Percentiles rank a stretch among this genome's conserved stretches.
These are phyloP conservation scores for Chloropsis cyanopogon DNA, from an alignment of 2,113 vertebrate genomes.

Conservation along the genomic window DNA sequence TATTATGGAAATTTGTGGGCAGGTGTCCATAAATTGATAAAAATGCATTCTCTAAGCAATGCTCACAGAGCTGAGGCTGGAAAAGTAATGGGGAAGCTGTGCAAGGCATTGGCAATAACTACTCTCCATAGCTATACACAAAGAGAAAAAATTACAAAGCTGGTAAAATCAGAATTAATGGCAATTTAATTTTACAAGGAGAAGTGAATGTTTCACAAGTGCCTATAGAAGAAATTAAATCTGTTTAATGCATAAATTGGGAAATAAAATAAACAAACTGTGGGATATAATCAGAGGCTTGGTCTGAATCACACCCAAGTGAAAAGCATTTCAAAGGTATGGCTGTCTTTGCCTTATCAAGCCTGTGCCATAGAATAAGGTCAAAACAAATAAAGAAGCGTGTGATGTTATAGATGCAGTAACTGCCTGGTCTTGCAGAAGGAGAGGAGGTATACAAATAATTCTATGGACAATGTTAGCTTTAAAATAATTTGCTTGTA, in stretches of 20 bases:
- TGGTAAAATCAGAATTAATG: neutral
- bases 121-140: neutral
- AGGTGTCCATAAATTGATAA: conserved; percentile 10
- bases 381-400: neutral
- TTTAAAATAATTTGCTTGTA: neutral
- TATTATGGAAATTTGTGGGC: neutral
- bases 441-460: neutral
- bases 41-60: neutral
- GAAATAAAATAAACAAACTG: neutral
- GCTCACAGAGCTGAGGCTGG: neutral
- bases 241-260: neutral
- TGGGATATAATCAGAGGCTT: neutral
- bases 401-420: neutral
- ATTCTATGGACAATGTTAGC: neutral
- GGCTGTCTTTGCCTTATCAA: neutral
- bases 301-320: neutral
- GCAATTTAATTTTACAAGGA: neutral
- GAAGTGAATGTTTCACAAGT: neutral
- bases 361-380: neutral
- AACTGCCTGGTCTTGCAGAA: neutral
- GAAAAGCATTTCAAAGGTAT: neutral
- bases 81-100: neutral
- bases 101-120: neutral
- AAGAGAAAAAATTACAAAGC: neutral
- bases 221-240: neutral